Conservation (phyloP, 2,888 invertebrate species). For the Chalcis sispes region DNA sequence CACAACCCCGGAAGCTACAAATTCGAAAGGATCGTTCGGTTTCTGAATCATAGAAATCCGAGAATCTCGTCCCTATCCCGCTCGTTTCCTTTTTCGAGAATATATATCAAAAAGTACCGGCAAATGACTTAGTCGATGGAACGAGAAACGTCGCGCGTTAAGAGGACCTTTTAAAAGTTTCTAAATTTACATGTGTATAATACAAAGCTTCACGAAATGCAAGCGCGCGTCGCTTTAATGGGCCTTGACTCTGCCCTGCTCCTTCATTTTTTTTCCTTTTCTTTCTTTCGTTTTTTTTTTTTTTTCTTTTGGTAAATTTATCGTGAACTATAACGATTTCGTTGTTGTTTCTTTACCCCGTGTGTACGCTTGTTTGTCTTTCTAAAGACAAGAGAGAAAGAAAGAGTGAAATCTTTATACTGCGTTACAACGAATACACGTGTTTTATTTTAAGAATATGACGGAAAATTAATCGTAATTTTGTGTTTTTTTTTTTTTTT, state of each 20-base stretch:
- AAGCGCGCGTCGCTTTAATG: constrained; percentile 48
- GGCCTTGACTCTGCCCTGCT: constrained; percentile 45
- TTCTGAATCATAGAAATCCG: constrained; percentile 46
- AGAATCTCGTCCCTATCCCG: constrained; percentile 45
- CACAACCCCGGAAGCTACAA: constrained; percentile 49
- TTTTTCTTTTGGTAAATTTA: constrained; percentile 9
- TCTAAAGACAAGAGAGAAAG: not conserved
- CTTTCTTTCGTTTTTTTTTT: not conserved
- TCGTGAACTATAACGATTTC: constrained; percentile 20
- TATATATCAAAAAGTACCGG: constrained; percentile 44
- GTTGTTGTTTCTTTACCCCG: not conserved
- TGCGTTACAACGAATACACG: too few relatives aligned
- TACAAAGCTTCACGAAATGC: not conserved
- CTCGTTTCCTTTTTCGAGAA: constrained; percentile 52
- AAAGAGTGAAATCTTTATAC: constrained; percentile 9
- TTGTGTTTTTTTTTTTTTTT: constrained; percentile 5
- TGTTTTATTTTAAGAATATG: constrained; percentile 33
- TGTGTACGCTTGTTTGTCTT: not conserved
- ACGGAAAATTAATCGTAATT: not conserved
- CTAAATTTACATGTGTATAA: constrained; percentile 54
- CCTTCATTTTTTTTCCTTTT: too few relatives aligned
- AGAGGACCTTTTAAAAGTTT: constrained; percentile 25
- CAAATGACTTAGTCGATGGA: constrained; percentile 32
- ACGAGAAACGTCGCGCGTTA: too few relatives aligned
- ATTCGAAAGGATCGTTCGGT: constrained; percentile 24